Evolutionary conservation across 2,113 vertebrate genomes (phyloP), one percentile per base, ranked within the genome.

Genomic region (Prionailurus bengalensis): DNA sequence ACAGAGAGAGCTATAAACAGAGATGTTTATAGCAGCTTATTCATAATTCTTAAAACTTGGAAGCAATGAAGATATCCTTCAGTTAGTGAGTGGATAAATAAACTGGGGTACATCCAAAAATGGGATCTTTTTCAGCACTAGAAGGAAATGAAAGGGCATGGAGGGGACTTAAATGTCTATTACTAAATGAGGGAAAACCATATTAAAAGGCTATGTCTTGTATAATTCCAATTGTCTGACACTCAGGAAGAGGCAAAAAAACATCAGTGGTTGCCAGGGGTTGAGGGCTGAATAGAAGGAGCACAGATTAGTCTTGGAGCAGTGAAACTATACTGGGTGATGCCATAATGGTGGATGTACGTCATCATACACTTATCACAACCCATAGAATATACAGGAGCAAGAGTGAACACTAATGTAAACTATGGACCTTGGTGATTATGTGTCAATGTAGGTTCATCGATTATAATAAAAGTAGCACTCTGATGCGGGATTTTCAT

Each of bases 201-300:
- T 31, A 29, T 42, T 16, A 42, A 61, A 71, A 68, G 12, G 9
- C 39, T 25, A 1, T 0, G 0, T 9, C 51, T 3, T n/a, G 5
- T n/a, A 12, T 63, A 9, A n/a, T 61, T 61, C n/a, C 51, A 61
- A 39, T 0, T 4, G 42, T 3, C 19, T 12, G 13, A 45, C 29
- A 15, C 15, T 76, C 42, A 48, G 51, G 33, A 17, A 68, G 89
- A 71, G 12, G 10, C 15, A 82, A 70, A 61, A 65, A 63, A 16
- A 53, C 6, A 61, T 27, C 21, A 36, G 36, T 12, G 4, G 15
- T 36, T 16, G 14, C 66, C 45, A 53, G 14, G 1, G 23, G 3
- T 1, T 71, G 7, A 4, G 10, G 7, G 5, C 14, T 61, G 21
- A 61, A 21, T 61, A 61, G 7, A 55, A 2, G 16, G 4, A 27